Percentiles rank a stretch among this genome's conserved stretches.
phyloP scores from a whole-genome alignment of 2,797 vertebrate genomes.

The Acanthurus tractus region DNA sequence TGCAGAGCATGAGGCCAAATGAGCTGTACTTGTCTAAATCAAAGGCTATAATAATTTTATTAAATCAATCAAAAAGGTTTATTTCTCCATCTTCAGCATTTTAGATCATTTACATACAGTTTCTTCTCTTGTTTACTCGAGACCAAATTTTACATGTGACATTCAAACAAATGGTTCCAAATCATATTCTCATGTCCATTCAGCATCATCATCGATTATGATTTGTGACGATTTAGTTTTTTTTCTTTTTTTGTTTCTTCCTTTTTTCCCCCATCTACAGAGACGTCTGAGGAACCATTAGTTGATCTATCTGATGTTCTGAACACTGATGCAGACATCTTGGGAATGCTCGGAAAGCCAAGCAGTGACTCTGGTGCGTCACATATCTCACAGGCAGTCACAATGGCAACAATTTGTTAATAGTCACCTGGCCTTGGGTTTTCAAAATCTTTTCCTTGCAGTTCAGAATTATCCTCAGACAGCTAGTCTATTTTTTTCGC shows the following conservation, averaged over 20 bases:
- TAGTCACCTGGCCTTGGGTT: constrained; percentile 50
- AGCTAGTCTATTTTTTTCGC: constrained; percentile 55
- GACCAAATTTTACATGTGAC: constrained; percentile 17
- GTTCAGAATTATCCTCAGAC: constrained; percentile 54
- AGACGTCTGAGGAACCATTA: constrained; percentile 92
- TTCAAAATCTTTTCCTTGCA: constrained; percentile 28
- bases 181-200: constrained; percentile 65
- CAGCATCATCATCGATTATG: constrained; percentile 74
- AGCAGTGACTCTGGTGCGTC: constrained; percentile 92
- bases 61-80: background rate
- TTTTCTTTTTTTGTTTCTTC: constrained; percentile 64
- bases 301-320: constrained; percentile 96
- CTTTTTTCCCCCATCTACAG: constrained; percentile 78
- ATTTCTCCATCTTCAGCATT: background rate
- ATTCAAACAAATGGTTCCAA: constrained; percentile 52
- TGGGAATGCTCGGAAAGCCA: constrained; percentile 97
- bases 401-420: constrained; percentile 53
- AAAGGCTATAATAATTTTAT: background rate
- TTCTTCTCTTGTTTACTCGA: constrained; percentile 21
- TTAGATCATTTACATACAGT: background rate
- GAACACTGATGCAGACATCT: constrained; percentile 96
- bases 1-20: background rate
- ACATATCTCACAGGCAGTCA: constrained; percentile 69
- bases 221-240: constrained; percentile 77
- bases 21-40: background rate